Percentiles rank a stretch among this genome's conserved stretches.
phyloP scores from a whole-genome alignment of 2,113 vertebrate species.

The Petroica traversi region DNA sequence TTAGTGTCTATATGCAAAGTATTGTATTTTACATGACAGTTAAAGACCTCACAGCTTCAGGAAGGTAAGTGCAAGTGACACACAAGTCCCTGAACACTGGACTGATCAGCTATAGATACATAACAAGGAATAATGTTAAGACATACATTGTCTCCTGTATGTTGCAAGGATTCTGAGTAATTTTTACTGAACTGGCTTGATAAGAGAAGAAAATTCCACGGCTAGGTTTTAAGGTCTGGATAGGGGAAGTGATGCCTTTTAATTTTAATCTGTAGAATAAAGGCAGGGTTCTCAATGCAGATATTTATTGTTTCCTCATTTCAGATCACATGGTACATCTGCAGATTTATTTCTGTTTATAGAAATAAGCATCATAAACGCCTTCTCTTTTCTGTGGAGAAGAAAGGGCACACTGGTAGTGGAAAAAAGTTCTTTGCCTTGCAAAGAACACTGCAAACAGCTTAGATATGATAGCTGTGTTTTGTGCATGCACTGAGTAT shows the following conservation, averaged over 20 bases:
- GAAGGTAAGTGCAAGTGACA: neutral
- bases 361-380: neutral
- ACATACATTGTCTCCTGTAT: neutral
- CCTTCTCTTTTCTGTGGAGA: neutral
- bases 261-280: neutral
- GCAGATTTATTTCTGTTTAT: neutral
- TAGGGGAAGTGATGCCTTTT: neutral
- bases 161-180: neutral
- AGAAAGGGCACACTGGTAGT: neutral
- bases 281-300: neutral
- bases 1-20: neutral
- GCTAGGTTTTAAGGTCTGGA: neutral
- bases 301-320: neutral
- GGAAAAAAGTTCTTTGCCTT: neutral
- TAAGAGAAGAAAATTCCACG: neutral
- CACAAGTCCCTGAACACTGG: neutral
- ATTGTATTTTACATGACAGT: neutral
- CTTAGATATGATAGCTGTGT: neutral
- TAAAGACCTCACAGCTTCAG: neutral
- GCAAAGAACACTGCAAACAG: neutral
- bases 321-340: neutral
- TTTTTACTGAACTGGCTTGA: neutral
- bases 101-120: neutral
- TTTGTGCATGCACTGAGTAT: neutral
- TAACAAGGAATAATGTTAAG: neutral